phyloP scores from a whole-genome alignment of 2,113 vertebrate species.

The Tenebrosternarchus preto region DNA sequence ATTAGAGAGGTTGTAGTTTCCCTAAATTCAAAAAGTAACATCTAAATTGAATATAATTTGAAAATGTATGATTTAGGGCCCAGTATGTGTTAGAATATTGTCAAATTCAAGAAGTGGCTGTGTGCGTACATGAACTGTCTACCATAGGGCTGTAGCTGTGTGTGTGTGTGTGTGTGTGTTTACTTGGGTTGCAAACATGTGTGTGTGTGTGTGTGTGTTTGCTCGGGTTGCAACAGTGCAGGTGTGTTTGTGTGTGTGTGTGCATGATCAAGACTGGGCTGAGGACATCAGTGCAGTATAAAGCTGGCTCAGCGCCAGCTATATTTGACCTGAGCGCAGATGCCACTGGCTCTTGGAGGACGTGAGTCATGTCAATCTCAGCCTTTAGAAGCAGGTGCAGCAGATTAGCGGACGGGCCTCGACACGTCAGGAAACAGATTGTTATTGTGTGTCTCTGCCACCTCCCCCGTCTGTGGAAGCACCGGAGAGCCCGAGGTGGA shows the following conservation, averaged over 20 bases:
- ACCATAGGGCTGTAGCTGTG: not conserved
- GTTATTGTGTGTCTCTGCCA: conserved; percentile 67
- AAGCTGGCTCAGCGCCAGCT: conserved; percentile 16
- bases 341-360: conserved; percentile 55
- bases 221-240: conserved; percentile 19
- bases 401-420: conserved; percentile 71
- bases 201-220: conserved; percentile 13
- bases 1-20: no score
- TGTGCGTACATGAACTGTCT: not conserved
- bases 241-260: conserved; percentile 6
- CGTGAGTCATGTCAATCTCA: conserved; percentile 59
- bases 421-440: conserved; percentile 72
- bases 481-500: conserved; percentile 28
- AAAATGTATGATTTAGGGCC: not conserved
- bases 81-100: not conserved
- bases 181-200: not conserved
- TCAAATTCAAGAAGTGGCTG: not conserved
- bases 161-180: conserved; percentile 15
- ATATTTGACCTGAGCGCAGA: conserved; percentile 61
- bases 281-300: conserved; percentile 27
- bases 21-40: no score
- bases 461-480: not conserved
- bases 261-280: conserved; percentile 11
- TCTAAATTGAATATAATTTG: not conserved
- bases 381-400: conserved; percentile 77